phyloP scores from a whole-genome alignment of 2,888 invertebrate genomes.

The Acanthosepion lycidas region DNA sequence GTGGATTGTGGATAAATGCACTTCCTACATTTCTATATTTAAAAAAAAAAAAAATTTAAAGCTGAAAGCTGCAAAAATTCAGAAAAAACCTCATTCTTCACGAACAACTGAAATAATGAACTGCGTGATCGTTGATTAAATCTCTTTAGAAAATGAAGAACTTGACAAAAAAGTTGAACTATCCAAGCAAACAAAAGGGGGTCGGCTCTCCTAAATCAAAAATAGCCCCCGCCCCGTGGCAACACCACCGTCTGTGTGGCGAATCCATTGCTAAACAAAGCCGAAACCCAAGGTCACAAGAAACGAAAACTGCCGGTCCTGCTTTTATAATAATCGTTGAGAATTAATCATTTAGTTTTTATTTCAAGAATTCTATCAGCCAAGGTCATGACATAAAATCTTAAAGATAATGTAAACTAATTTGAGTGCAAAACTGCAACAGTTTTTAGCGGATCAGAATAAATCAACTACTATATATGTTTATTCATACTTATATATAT shows the following conservation, averaged over 20 bases:
- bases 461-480: no score
- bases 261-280: not conserved
- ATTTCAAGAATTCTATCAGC: not conserved
- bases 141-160: not conserved
- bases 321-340: not conserved
- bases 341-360: not conserved
- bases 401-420: no score
- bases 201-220: not conserved
- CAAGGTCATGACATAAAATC: not conserved
- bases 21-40: not conserved
- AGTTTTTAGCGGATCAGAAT: no score
- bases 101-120: not conserved
- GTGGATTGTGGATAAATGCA: no score
- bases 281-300: not conserved
- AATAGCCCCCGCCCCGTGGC: not conserved
- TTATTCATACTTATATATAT: not conserved
- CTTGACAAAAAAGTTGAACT: not conserved
- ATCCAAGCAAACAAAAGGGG: not conserved
- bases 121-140: not conserved
- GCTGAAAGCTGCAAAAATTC: not conserved
- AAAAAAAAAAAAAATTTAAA: no score
- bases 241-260: not conserved
- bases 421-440: no score
- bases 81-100: not conserved
- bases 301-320: not conserved